Conservation (phyloP, 2,113 vertebrate genomes). For the Dipodomys merriami region DNA sequence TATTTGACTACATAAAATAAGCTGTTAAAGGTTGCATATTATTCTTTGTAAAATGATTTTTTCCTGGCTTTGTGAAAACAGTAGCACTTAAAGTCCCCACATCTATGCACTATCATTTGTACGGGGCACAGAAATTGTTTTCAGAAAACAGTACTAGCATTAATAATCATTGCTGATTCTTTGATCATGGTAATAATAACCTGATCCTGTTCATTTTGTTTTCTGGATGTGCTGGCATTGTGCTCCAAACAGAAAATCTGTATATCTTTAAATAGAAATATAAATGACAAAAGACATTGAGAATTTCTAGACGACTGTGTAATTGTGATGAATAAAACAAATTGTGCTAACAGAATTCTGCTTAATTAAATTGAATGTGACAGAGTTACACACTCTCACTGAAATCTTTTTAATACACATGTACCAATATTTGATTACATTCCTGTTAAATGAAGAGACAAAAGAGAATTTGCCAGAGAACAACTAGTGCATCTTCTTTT, state of each 20-base stretch:
- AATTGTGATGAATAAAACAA: conserved; percentile 77
- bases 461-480: conserved; percentile 31
- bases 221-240: conserved; percentile 10
- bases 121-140: not conserved
- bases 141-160: conserved; percentile 6
- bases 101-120: not conserved
- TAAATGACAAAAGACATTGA: conserved; percentile 58
- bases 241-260: conserved; percentile 66
- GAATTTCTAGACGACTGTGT: conserved; percentile 24
- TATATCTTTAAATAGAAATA: conserved; percentile 57
- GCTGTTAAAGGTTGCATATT: not conserved
- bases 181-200: conserved; percentile 12
- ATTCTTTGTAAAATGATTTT: conserved; percentile 24
- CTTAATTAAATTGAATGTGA: conserved; percentile 64
- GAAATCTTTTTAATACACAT: conserved; percentile 34
- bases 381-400: conserved; percentile 55
- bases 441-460: conserved; percentile 57
- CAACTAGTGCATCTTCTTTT: conserved; percentile 70
- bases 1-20: not conserved
- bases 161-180: not conserved
- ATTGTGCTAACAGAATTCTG: conserved; percentile 67
- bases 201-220: conserved; percentile 40
- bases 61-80: conserved; percentile 1
- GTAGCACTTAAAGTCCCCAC: not conserved
- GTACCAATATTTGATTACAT: conserved; percentile 54